Conservation (phyloP, 2,113 vertebrate species). For the Corythaeola cristata region DNA sequence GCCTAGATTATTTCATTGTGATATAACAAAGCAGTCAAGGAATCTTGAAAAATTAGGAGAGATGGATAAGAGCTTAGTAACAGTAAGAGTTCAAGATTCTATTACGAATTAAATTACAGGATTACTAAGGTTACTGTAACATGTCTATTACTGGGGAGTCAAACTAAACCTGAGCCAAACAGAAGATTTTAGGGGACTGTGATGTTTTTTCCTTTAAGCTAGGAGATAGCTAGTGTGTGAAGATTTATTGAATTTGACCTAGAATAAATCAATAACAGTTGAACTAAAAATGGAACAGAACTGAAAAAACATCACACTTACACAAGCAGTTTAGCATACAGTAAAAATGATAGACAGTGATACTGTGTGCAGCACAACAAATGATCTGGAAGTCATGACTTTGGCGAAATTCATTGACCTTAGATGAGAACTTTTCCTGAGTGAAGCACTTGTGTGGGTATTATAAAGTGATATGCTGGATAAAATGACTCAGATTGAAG, state of each 20-base stretch:
- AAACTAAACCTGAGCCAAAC: background rate
- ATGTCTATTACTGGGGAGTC: background rate
- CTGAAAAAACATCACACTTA: background rate
- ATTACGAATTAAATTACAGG: background rate
- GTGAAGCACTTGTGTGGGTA: background rate
- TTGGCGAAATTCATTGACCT: slow-evolving; percentile 5
- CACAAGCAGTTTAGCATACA: background rate
- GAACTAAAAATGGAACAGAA: background rate
- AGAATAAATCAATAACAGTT: background rate
- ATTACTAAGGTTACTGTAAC: slow-evolving; percentile 1
- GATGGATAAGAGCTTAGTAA: background rate
- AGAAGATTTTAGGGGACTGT: background rate
- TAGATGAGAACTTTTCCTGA: background rate
- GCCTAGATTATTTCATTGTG: background rate
- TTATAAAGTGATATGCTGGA: background rate
- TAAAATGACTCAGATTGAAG: slow-evolving; percentile 29
- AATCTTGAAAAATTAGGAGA: slow-evolving; percentile 1
- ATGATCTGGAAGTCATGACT: background rate
- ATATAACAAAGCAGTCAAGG: background rate
- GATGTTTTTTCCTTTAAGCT: background rate
- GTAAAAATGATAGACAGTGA: background rate
- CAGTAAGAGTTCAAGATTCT: slow-evolving; percentile 31
- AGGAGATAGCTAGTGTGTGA: background rate
- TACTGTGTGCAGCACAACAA: background rate
- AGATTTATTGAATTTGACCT: background rate